Conservation (phyloP, 2,113 vertebrate species). For the Trematomus loennbergii region DNA sequence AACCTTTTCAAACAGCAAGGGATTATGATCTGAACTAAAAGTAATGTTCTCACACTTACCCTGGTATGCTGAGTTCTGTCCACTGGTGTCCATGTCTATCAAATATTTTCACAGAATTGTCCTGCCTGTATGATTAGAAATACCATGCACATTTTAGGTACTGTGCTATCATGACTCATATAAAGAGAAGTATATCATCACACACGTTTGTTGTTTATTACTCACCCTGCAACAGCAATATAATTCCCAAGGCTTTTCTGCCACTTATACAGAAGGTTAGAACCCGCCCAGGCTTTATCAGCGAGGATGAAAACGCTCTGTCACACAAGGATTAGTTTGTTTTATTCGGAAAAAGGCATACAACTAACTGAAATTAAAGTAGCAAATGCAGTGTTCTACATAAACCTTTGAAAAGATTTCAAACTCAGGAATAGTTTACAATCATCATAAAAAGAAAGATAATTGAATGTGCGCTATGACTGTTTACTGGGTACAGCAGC, state of each 20-base stretch:
- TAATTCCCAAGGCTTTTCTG: constrained; percentile 95
- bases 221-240: constrained; percentile 95
- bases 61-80: constrained; percentile 92
- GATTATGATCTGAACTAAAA: not conserved
- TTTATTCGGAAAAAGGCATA: not conserved
- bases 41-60: constrained; percentile 83
- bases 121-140: constrained; percentile 81
- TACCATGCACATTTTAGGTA: not conserved
- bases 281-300: constrained; percentile 89
- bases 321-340: constrained; percentile 1
- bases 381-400: not conserved
- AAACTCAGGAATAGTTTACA: not conserved
- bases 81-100: constrained; percentile 97
- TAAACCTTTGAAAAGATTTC: not conserved
- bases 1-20: not conserved
- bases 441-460: not conserved
- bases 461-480: not conserved
- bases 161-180: not conserved
- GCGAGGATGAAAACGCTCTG: constrained; percentile 91
- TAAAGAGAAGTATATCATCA: not conserved
- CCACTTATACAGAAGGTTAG: constrained; percentile 91
- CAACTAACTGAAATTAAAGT: not conserved
- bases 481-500: not conserved
- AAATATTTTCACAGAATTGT: constrained; percentile 94
- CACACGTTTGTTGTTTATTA: not conserved